Base-by-base conservation (phyloP, 2,797 vertebrate species). In the Argyrosomus regius region DNA sequence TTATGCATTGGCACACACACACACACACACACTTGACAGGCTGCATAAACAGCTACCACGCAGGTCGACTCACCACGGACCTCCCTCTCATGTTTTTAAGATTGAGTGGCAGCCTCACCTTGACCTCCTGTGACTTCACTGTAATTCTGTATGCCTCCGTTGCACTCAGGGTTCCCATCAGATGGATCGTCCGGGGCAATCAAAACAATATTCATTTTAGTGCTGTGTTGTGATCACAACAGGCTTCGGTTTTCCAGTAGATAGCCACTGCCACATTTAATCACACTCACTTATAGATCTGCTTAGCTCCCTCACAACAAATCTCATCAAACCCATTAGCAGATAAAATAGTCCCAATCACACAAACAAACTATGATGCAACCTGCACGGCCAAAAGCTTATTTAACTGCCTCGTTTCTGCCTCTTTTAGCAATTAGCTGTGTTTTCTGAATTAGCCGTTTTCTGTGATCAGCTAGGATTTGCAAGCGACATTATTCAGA, bases 81-180 rank as follows among this genome's bases (percentile, higher is more conserved):
- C 82, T 46, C 77, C 43, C 72, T 83, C 90, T 84, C 86, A 88
- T 92, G 90, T 93, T 92, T 93, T 91, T 90, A 88, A 91, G 78
- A 94, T 91, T 81, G 88, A 89, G 79, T 56, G 83, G 54, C 83
- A 72, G 87, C 82, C 75, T 92, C 90, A 91, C 93, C 92, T 94
- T 94, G 84, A 93, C 90, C 92, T 75, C 35, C 48, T 0, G 53
- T 77, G 86, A 85, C 93, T 70, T 78, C 22, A 0, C 71, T 57
- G 60, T 78, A 58, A 64, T 65, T 90, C 78, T 58, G 73, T 63
- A 78, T 77, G 77, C 86, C 72, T 14, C 24, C 4, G 2, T 31
- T 35, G 80, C 76, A 50, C 63, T 54, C 63, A 2, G 60, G 74
- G 26, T 68, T 78, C 69, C 79, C 71, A 70, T 83, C 80, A 77